Evolutionary conservation across 1,140 invertebrate genomes (phyloP).

Genomic region (Branchinecta lynchi): DNA sequence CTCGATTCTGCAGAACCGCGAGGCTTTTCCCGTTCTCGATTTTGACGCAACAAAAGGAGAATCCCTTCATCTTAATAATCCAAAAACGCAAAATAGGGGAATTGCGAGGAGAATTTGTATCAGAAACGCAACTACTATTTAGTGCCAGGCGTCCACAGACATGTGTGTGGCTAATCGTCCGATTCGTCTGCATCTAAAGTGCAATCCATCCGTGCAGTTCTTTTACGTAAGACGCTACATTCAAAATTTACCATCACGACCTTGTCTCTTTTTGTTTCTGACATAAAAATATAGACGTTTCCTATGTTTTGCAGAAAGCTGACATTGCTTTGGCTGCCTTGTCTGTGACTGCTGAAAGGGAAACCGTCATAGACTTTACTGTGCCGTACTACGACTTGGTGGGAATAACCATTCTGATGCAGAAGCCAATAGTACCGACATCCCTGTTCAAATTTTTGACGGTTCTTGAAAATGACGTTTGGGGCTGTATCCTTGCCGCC

Average conservation of each 20-base stretch:
- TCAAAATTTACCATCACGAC: neutral
- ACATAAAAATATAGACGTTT: neutral
- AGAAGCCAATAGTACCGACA: slow-evolving; percentile 55
- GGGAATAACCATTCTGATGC: slow-evolving; percentile 82
- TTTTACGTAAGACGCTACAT: neutral
- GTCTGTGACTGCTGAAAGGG: slow-evolving; percentile 83
- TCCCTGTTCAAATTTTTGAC: slow-evolving; percentile 94
- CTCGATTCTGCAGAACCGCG: no score
- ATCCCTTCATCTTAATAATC: no score
- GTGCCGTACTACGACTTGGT: slow-evolving; percentile 90
- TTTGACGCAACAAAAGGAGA: no score
- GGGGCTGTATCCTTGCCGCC: slow-evolving; percentile 85
- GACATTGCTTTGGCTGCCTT: slow-evolving; percentile 75
- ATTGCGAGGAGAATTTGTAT: no score
- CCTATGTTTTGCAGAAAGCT: slow-evolving; percentile 40
- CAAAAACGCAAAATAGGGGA: no score
- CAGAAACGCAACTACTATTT: no score
- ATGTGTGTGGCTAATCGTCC: neutral
- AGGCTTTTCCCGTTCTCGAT: no score
- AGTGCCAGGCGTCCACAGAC: neutral
- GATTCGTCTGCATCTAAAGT: neutral
- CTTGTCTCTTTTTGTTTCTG: neutral
- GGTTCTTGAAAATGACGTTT: slow-evolving; percentile 86
- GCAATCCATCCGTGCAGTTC: neutral
- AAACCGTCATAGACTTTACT: slow-evolving; percentile 86